Conservation (phyloP, 2,113 vertebrate species). For the Calidris pugnax region DNA sequence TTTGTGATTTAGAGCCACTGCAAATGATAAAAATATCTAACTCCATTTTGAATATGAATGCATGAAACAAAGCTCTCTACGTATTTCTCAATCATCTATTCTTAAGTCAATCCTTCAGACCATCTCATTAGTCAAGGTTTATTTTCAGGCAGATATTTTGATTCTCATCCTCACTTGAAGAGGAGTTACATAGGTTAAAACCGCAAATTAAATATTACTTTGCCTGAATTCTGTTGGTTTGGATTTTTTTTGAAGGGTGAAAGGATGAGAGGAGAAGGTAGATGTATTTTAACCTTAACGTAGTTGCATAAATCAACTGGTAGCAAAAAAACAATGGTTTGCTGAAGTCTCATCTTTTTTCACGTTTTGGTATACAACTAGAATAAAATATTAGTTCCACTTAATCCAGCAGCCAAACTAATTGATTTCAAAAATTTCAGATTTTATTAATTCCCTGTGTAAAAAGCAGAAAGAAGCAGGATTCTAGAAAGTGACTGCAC, state of each 20-base stretch:
- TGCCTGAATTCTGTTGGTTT: not conserved
- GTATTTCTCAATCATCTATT: not conserved
- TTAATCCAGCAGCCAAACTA: not conserved
- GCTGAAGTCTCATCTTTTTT: not conserved
- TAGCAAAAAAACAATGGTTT: not conserved
- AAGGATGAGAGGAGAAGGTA: not conserved
- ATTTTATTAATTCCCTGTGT: not conserved
- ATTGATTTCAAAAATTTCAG: not conserved
- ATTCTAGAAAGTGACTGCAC: not conserved
- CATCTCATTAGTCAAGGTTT: not conserved
- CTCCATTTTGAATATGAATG: not conserved
- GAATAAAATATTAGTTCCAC: not conserved
- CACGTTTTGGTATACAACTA: not conserved
- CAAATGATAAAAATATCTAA: not conserved
- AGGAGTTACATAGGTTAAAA: accelerated
- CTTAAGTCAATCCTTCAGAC: not conserved
- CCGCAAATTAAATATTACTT: not conserved
- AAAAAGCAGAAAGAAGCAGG: not conserved
- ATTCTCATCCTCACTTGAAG: not conserved
- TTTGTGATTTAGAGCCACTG: not conserved
- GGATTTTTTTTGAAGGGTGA: not conserved
- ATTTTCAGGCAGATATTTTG: not conserved
- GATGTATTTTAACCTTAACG: not conserved
- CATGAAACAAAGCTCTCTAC: not conserved
- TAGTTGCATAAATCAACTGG: not conserved